phyloP scores from a whole-genome alignment of 2,888 invertebrate species.

The Sepioteuthis lessoniana region DNA sequence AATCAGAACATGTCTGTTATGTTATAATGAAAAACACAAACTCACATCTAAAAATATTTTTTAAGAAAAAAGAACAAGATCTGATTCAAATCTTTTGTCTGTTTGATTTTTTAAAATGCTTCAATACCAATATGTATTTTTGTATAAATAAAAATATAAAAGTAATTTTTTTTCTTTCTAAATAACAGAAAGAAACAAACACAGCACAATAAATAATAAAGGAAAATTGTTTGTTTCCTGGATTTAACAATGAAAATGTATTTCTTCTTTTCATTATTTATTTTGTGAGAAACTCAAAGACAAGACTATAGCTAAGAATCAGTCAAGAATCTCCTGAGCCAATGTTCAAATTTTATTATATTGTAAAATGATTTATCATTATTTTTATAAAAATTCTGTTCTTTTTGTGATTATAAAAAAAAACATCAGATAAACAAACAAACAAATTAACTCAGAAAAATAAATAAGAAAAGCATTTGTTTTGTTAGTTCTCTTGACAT shows the following conservation, averaged over 20 bases:
- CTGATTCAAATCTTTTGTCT: neutral
- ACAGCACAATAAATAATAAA: neutral
- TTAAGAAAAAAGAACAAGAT: neutral
- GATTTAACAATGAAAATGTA: slow-evolving; percentile 8
- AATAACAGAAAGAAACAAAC: neutral
- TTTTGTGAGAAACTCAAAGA: neutral
- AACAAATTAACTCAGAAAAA: no score
- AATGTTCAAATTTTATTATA: neutral
- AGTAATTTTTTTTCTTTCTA: neutral
- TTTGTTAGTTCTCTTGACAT: no score
- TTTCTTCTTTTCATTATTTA: neutral
- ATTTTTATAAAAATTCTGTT: neutral
- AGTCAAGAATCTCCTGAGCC: neutral
- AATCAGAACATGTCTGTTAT: slow-evolving; percentile 33
- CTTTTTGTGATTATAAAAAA: neutral
- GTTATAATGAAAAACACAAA: neutral
- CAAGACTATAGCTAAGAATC: neutral
- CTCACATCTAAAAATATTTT: neutral
- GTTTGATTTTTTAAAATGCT: neutral
- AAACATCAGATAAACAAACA: no score
- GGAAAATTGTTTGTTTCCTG: slow-evolving; percentile 18
- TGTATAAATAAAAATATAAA: neutral
- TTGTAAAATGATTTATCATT: neutral
- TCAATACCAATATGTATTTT: slow-evolving; percentile 14
- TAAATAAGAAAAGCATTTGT: no score